A percentile compares a stretch with the other conserved stretches of the same genome.
These are phyloP conservation scores for Cheilosia variabilis DNA, from an alignment of 2,888 invertebrate genomes.

Conservation along the genomic window DNA sequence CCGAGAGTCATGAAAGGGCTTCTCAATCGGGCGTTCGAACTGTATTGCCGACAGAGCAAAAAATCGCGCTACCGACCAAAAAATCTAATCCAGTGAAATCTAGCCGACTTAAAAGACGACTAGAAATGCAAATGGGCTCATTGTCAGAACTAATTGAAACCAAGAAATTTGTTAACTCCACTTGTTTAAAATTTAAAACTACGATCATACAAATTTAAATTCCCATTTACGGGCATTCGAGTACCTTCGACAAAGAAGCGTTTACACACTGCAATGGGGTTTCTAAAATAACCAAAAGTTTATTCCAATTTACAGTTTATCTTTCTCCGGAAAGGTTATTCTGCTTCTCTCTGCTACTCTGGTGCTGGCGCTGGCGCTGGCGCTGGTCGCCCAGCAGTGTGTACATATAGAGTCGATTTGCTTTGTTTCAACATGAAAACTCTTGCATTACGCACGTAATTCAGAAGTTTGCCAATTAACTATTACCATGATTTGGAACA, in stretches of 20 bases:
- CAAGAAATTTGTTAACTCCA: background rate
- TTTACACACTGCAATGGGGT: constrained; percentile 23
- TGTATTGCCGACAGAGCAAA: too few relatives aligned
- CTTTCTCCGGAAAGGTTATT: constrained; percentile 34
- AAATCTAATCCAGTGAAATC: too few relatives aligned
- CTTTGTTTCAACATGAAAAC: constrained; percentile 39
- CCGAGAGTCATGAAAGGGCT: too few relatives aligned
- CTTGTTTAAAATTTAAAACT: background rate
- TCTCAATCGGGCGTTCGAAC: too few relatives aligned
- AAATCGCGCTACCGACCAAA: too few relatives aligned
- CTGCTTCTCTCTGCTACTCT: background rate
- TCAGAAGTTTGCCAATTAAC: constrained; percentile 73
- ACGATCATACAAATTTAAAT: constrained; percentile 7
- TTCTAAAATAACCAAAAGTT: constrained; percentile 63
- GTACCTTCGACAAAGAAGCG: background rate
- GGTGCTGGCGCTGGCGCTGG: background rate
- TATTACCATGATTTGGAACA: constrained; percentile 67
- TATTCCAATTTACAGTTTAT: constrained; percentile 69
- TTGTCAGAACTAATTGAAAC: background rate
- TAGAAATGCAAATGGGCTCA: too few relatives aligned
- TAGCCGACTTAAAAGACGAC: too few relatives aligned
- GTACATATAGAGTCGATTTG: background rate
- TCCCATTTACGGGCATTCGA: constrained; percentile 43
- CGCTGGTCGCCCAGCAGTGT: background rate
- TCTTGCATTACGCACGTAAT: constrained; percentile 69